phyloP scores from a whole-genome alignment of 2,888 invertebrate species.

The Erebia aethiops region DNA sequence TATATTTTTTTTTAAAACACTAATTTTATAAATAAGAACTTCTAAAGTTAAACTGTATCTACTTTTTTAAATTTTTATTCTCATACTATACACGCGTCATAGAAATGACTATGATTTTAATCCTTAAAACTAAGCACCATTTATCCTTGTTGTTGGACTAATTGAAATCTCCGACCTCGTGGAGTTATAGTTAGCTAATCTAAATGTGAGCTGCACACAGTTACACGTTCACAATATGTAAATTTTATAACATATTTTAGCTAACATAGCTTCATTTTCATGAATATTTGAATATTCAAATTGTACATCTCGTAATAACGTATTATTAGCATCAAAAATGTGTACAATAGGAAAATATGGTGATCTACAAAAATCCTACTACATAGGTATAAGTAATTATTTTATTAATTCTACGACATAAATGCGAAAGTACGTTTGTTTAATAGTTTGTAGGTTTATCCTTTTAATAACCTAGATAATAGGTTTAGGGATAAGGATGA shows the following conservation, averaged over 20 bases:
- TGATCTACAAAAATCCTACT: too few relatives aligned
- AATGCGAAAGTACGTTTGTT: too few relatives aligned
- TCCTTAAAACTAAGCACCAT: slow-evolving; percentile 18
- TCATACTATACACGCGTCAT: background rate
- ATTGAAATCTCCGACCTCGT: background rate
- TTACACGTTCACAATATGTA: slow-evolving; percentile 11
- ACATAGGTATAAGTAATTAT: too few relatives aligned
- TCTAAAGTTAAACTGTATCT: background rate
- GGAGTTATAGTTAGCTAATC: slow-evolving; percentile 1
- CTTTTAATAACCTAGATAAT: too few relatives aligned
- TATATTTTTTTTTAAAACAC: background rate
- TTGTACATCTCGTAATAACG: background rate
- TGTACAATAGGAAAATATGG: background rate
- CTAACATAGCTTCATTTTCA: slow-evolving; percentile 8
- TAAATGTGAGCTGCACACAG: background rate
- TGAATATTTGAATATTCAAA: background rate
- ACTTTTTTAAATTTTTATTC: background rate
- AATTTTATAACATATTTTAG: slow-evolving; percentile 18
- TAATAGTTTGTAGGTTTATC: too few relatives aligned
- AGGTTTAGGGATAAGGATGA: too few relatives aligned
- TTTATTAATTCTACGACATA: too few relatives aligned
- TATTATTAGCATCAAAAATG: background rate
- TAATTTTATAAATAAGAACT: background rate
- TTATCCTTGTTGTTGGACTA: slow-evolving; percentile 10
- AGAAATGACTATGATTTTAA: background rate